Percentiles rank a stretch among this genome's conserved stretches.
Evolutionary conservation across 2,113 vertebrate genomes (phyloP).

Genomic region (Podilymbus podiceps): DNA sequence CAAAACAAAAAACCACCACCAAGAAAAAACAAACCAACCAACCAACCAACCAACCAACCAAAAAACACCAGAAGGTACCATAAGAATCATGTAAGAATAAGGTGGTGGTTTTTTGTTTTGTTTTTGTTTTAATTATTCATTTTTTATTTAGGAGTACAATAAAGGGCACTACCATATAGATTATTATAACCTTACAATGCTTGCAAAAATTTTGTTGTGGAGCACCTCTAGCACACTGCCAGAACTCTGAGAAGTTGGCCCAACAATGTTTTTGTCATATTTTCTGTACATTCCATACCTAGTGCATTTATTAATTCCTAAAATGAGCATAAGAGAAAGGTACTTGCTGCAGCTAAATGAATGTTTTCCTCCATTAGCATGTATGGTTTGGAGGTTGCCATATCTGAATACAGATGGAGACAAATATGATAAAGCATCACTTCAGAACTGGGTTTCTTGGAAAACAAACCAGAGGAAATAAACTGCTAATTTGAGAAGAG

Average conservation of each 20-base stretch:
- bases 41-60: no score
- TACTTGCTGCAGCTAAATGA: neutral
- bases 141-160: neutral
- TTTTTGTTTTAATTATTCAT: no score
- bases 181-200: neutral
- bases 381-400: neutral
- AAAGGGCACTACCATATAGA: neutral
- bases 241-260: neutral
- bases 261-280: rapidly evolving
- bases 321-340: neutral
- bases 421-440: neutral
- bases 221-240: neutral
- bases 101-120: neutral
- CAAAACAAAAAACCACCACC: no score
- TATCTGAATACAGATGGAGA: neutral
- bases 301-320: neutral
- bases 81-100: neutral
- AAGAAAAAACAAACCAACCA: no score
- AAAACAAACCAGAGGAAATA: neutral
- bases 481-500: neutral
- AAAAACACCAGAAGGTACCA: neutral
- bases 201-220: neutral
- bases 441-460: neutral
- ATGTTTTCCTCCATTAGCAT: neutral
- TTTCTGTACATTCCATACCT: neutral